These are phyloP conservation scores for Dendropsophus ebraccatus DNA, from an alignment of 2,113 vertebrate species.

Conservation along the genomic window DNA sequence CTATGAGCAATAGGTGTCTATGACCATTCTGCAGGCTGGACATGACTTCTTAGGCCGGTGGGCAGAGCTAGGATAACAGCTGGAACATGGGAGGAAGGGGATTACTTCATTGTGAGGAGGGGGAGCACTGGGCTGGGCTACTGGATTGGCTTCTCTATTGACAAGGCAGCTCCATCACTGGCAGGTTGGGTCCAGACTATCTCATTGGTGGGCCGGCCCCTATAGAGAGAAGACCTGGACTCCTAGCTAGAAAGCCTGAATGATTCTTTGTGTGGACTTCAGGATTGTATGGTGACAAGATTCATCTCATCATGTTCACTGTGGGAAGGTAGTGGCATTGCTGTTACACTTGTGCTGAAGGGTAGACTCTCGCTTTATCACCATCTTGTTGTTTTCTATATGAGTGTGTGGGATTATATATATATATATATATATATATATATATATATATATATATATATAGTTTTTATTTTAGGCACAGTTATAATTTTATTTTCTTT, in stretches of 20 bases:
- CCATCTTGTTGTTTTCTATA: too few relatives aligned
- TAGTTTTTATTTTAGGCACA: too few relatives aligned
- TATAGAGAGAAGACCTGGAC: neutral
- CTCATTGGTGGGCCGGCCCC: neutral
- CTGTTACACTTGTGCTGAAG: neutral
- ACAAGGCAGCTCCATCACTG: slow-evolving; percentile 8
- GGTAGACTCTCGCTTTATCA: neutral
- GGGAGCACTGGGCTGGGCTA: neutral
- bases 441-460: neutral
- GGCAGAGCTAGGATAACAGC: neutral
- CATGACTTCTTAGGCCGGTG: neutral
- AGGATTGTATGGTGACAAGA: neutral
- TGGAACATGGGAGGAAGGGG: neutral
- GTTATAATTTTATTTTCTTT: neutral
- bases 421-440: neutral
- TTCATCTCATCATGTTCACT: slow-evolving; percentile 1
- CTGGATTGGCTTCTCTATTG: slow-evolving; percentile 8
- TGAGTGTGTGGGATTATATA: too few relatives aligned
- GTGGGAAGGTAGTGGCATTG: slow-evolving; percentile 21
- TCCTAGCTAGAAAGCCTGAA: neutral
- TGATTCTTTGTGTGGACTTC: neutral
- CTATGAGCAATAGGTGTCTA: too few relatives aligned
- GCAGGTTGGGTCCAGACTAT: neutral
- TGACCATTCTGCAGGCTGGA: neutral
- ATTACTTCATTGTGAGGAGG: slow-evolving; percentile 19